A percentile compares a stretch with the other conserved stretches of the same genome.
phyloP scores from a whole-genome alignment of 2,888 invertebrate genomes.

The Aleiodes leptofemur region DNA sequence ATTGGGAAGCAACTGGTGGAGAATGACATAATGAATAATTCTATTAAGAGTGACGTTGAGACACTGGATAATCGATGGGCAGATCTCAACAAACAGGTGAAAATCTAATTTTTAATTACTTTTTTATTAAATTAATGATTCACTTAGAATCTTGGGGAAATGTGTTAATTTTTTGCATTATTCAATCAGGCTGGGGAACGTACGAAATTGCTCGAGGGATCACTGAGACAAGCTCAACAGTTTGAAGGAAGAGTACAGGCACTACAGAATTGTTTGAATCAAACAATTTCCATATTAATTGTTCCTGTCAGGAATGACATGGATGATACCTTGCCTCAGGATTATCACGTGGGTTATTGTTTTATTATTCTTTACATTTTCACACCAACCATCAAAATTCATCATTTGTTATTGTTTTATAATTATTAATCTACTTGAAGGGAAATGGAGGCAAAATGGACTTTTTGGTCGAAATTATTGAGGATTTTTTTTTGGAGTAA shows the following conservation, averaged over 20 bases:
- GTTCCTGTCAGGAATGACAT: conserved; percentile 86
- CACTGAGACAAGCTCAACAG: conserved; percentile 86
- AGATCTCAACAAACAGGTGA: conserved; percentile 82
- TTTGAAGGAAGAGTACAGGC: conserved; percentile 85
- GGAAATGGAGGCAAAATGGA: too few species aligned
- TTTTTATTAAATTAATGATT: not conserved
- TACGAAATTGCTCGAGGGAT: conserved; percentile 81
- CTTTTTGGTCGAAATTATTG: too few species aligned
- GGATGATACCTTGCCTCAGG: conserved; percentile 87
- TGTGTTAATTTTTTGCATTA: conserved; percentile 55
- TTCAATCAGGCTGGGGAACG: conserved; percentile 79
- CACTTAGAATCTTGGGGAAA: not conserved
- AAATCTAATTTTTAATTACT: conserved; percentile 21
- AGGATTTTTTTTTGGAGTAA: too few species aligned
- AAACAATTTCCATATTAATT: conserved; percentile 82
- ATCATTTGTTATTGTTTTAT: conserved; percentile 52
- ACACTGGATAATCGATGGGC: conserved; percentile 81
- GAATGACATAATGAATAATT: conserved; percentile 84
- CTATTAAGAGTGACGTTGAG: conserved; percentile 82
- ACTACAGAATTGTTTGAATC: conserved; percentile 84
- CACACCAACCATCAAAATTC: too few species aligned
- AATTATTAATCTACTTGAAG: too few species aligned
- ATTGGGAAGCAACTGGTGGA: conserved; percentile 85
- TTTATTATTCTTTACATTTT: conserved; percentile 3
- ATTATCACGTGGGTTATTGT: conserved; percentile 79